These are phyloP conservation scores for Agrotis segetum DNA, from an alignment of 2,888 invertebrate genomes.

Conservation along the genomic window DNA sequence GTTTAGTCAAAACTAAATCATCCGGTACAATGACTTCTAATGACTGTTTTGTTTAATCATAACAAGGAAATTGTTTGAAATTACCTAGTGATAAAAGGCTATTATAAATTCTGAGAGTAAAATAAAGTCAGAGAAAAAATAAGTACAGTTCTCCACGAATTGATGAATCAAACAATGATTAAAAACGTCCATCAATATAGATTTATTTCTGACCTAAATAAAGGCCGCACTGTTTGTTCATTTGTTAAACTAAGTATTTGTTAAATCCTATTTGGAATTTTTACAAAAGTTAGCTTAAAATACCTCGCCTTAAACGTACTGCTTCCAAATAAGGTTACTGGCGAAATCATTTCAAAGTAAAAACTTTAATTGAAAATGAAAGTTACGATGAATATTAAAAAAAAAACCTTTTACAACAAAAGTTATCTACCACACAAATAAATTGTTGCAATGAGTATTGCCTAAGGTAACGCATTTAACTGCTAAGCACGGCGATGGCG, in stretches of 20 bases:
- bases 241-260: too few species aligned
- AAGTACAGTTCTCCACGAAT: too few species aligned
- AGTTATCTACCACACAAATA: conserved; percentile 19
- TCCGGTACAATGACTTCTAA: not conserved
- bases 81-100: not conserved
- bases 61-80: not conserved
- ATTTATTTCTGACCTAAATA: not conserved
- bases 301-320: too few species aligned
- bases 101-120: not conserved
- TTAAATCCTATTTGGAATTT: too few species aligned
- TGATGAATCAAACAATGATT: not conserved
- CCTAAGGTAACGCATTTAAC: conserved; percentile 34
- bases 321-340: too few species aligned
- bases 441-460: conserved; percentile 51
- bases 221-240: too few species aligned
- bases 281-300: too few species aligned
- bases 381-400: conserved; percentile 1
- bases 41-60: too few species aligned
- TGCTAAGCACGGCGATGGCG: conserved; percentile 40
- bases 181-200: not conserved
- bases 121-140: not conserved
- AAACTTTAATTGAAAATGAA: not conserved
- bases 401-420: conserved; percentile 4
- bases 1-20: conserved; percentile 7
- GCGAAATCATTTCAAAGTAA: not conserved